Percentiles rank a stretch among this genome's conserved stretches.
phyloP scores from a whole-genome alignment of 2,113 vertebrate genomes.

The Buteo buteo region DNA sequence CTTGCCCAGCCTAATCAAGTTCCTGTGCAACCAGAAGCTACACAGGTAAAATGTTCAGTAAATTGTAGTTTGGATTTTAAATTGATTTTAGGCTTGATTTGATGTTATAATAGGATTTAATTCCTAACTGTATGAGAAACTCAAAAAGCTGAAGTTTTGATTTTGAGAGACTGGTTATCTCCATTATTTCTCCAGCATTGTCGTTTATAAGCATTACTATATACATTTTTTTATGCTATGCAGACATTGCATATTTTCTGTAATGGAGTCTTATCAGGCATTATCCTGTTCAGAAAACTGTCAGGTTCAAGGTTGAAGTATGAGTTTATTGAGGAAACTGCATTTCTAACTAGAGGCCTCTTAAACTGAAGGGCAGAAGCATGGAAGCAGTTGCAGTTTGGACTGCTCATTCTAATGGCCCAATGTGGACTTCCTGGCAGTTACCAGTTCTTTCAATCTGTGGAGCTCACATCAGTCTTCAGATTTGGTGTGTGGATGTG shows the following conservation, averaged over 20 bases:
- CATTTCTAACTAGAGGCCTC: neutral
- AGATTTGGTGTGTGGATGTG: neutral
- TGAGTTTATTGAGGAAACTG: neutral
- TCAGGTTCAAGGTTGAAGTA: neutral
- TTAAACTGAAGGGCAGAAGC: neutral
- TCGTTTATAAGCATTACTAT: rapidly evolving
- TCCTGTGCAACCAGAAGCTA: constrained; percentile 86
- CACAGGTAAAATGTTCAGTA: constrained; percentile 76
- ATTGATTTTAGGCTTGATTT: neutral
- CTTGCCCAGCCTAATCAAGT: constrained; percentile 84
- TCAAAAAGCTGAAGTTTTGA: neutral
- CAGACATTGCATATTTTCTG: neutral
- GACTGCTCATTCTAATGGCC: neutral
- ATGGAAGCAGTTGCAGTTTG: neutral
- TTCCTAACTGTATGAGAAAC: neutral
- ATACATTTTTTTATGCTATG: neutral
- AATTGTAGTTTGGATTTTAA: neutral
- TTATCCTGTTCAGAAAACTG: neutral
- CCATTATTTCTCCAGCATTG: neutral
- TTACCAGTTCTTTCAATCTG: neutral
- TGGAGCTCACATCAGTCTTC: neutral
- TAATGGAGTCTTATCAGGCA: neutral
- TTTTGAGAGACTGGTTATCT: neutral
- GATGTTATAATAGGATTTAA: neutral
- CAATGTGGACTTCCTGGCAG: neutral